phyloP scores from a whole-genome alignment of 2,888 invertebrate genomes.

The Pheosia gnoma region DNA sequence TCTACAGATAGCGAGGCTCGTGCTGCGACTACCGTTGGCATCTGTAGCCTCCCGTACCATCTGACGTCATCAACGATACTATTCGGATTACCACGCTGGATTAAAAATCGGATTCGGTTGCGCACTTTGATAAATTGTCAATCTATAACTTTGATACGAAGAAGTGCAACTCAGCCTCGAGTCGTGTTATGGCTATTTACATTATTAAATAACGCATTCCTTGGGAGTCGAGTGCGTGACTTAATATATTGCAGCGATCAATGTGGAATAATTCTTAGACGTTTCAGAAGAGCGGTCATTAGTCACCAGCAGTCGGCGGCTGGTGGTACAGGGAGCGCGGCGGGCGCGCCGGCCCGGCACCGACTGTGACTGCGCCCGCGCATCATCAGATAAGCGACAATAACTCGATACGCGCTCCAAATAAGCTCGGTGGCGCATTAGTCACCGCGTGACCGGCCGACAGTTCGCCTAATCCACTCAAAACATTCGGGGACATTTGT shows the following conservation, averaged over 20 bases:
- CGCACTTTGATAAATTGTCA: slow-evolving; percentile 29
- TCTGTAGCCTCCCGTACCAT: slow-evolving; percentile 34
- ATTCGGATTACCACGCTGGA: slow-evolving; percentile 7
- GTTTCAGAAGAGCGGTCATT: slow-evolving; percentile 69
- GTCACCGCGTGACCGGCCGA: slow-evolving; percentile 70
- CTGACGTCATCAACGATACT: slow-evolving; percentile 39
- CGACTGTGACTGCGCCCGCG: slow-evolving; percentile 40
- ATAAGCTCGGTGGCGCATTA: slow-evolving; percentile 74
- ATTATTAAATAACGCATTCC: slow-evolving; percentile 69
- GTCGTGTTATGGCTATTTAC: slow-evolving; percentile 60
- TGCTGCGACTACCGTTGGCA: slow-evolving; percentile 67
- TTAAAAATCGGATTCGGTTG: slow-evolving; percentile 16
- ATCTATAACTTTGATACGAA: slow-evolving; percentile 43
- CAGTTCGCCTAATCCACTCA: slow-evolving; percentile 81
- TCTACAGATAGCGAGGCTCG: slow-evolving; percentile 63
- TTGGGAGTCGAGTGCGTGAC: slow-evolving; percentile 69
- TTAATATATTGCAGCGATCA: slow-evolving; percentile 75
- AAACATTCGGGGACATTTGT: slow-evolving; percentile 82
- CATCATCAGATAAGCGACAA: slow-evolving; percentile 80
- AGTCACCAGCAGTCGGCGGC: slow-evolving; percentile 50
- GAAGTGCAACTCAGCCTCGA: slow-evolving; percentile 62
- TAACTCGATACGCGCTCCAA: slow-evolving; percentile 77
- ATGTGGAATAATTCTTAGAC: slow-evolving; percentile 70
- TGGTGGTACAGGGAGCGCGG: slow-evolving; percentile 18
- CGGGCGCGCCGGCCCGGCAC: slow-evolving; percentile 20